These are phyloP conservation scores for Cryptoleucopteryx plumbea DNA, from an alignment of 2,113 vertebrate species.

Conservation along the genomic window DNA sequence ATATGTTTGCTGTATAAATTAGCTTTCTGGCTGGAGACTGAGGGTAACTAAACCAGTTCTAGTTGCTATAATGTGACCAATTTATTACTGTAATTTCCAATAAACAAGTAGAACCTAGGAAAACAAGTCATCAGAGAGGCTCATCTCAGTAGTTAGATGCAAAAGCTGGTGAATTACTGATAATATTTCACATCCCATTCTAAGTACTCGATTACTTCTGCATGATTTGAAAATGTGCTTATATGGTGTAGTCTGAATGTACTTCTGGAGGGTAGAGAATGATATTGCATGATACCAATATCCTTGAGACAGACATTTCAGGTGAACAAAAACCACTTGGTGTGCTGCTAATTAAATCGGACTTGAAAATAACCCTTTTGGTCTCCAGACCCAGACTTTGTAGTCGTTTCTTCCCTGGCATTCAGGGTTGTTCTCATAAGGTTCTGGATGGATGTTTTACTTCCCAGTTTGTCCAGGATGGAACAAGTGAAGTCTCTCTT, in stretches of 20 bases:
- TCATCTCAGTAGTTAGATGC: not conserved
- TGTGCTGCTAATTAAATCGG: not conserved
- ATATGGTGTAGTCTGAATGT: not conserved
- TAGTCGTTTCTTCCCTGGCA: not conserved
- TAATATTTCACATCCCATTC: not conserved
- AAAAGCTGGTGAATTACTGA: not conserved
- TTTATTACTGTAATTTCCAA: not conserved
- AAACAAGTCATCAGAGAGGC: not conserved
- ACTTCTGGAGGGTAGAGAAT: not conserved
- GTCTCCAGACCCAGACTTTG: not conserved
- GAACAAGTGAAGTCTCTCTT: not conserved
- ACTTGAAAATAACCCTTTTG: not conserved
- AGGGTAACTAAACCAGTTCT: not conserved
- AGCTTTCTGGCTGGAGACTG: not conserved
- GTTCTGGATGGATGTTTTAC: not conserved
- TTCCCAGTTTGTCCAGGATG: not conserved
- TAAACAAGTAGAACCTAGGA: not conserved
- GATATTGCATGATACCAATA: not conserved
- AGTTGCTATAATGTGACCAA: not conserved
- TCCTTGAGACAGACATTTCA: not conserved
- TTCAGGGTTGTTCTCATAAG: not conserved
- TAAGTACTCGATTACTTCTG: not conserved
- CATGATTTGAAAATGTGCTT: not conserved
- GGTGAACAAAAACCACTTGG: not conserved
- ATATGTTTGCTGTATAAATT: not conserved